Base-by-base conservation (phyloP, 2,888 invertebrate genomes). In the Temnothorax unifasciatus region DNA sequence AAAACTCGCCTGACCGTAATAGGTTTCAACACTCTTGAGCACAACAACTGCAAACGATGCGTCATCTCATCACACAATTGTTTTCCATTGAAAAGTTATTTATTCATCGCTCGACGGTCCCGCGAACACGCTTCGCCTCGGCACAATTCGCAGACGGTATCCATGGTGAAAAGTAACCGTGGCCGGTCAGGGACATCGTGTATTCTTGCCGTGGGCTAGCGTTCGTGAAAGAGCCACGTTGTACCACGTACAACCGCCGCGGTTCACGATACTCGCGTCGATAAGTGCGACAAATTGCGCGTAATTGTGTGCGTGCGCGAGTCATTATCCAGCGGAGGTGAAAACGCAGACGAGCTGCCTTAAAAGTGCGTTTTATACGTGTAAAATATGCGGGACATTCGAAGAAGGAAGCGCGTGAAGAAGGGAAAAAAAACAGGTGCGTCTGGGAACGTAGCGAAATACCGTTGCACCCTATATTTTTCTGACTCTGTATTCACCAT, bases 221-320 rank as follows among this genome's bases (percentile, higher is more conserved):
- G 76, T 74, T 74, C 82, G 59, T 79, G 87, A 87, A 89, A 85
- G 89, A 63, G 75, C 25, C 25, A 52, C 52, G 47, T 64, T 52
- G 77, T 47, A 68, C 61, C 86, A 81, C 74, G 82, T 79, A 85
- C 63, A 84, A 61, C n/a, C 54, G 47, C 66, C 64, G 76, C 47
- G 77, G 66, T 9, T 74, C 83, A 63, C 82, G 89, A 89, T 89
- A 84, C 83, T 61, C 87, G 73, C 61, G 54, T 81, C 87, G 89
- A 89, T 89, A 89, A 89, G 76, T 89, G 85, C 86, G 89, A 89
- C 89, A 89, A 89, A 89, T 89, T 89, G 89, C 87, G 81, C 84
- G 89, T 89, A 89, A 89, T 89, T 82, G 87, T 76, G 83, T 85
- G 86, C 83, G 87, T 84, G 83, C 79, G 73, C 64, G 82, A 79